These are phyloP conservation scores for Miniopterus natalensis DNA, from an alignment of 2,113 vertebrate species.

Conservation along the genomic window DNA sequence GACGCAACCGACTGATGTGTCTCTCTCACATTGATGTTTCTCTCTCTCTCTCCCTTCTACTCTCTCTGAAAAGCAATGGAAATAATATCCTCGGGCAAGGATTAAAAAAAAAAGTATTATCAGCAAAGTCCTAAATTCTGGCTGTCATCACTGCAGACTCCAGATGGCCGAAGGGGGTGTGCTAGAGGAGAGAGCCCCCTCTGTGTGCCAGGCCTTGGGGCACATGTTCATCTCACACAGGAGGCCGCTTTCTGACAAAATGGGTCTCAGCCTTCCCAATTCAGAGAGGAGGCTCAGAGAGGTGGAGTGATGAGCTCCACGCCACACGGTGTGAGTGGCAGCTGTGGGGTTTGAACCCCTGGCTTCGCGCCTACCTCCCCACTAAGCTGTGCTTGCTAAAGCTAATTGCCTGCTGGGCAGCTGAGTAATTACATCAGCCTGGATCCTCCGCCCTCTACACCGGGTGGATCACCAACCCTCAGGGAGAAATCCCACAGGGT, in stretches of 20 bases:
- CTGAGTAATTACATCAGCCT: background rate
- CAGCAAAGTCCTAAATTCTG: background rate
- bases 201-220: background rate
- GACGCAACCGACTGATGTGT: too few species aligned
- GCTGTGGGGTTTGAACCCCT: background rate
- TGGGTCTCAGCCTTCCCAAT: background rate
- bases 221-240: background rate
- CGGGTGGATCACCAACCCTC: fast-evolving
- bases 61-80: too few species aligned
- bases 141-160: background rate
- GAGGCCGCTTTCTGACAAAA: background rate
- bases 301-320: background rate
- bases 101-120: background rate
- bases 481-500: background rate
- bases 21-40: too few species aligned
- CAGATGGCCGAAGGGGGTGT: background rate
- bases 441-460: background rate
- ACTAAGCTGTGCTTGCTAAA: background rate
- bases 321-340: background rate
- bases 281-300: background rate
- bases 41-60: too few species aligned
- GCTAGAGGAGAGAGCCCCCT: background rate
- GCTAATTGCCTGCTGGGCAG: too few species aligned
- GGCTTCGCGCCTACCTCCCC: background rate
- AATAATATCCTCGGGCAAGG: too few species aligned